phyloP scores from a whole-genome alignment of 1,140 invertebrate species.

The Zaprionus nigranus region DNA sequence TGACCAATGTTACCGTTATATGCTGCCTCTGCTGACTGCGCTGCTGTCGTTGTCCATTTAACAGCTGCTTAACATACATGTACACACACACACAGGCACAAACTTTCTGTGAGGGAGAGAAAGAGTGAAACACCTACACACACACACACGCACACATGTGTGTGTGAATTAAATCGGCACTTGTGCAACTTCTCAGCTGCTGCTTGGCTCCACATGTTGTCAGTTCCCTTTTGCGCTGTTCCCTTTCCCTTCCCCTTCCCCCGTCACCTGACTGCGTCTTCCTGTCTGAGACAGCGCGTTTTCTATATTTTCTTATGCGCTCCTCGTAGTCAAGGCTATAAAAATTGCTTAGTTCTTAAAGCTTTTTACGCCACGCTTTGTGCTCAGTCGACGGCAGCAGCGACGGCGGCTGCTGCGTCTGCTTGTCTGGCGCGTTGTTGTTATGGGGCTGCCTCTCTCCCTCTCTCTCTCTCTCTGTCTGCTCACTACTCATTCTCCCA shows the following conservation, averaged over 20 bases:
- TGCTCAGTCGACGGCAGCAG: slow-evolving; percentile 39
- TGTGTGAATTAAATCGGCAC: slow-evolving; percentile 55
- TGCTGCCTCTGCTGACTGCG: slow-evolving; percentile 15
- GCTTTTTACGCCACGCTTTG: slow-evolving; percentile 49
- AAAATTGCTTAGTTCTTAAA: slow-evolving; percentile 56
- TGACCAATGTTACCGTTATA: slow-evolving; percentile 24
- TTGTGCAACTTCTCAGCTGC: slow-evolving; percentile 68
- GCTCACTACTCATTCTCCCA: slow-evolving; percentile 5
- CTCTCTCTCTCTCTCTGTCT: slow-evolving; percentile 8
- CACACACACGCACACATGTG: slow-evolving; percentile 3
- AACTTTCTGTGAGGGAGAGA: background rate
- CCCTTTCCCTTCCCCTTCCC: background rate
- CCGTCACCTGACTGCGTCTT: slow-evolving; percentile 41
- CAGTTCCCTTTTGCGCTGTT: slow-evolving; percentile 22
- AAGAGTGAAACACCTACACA: background rate
- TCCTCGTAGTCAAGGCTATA: slow-evolving; percentile 53
- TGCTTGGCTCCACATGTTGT: slow-evolving; percentile 59
- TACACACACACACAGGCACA: background rate
- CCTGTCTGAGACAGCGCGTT: slow-evolving; percentile 44
- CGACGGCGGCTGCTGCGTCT: slow-evolving; percentile 54
- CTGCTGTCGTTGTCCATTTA: slow-evolving; percentile 40
- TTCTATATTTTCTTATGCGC: slow-evolving; percentile 49
- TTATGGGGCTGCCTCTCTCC: slow-evolving; percentile 46
- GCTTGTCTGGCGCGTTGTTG: slow-evolving; percentile 58
- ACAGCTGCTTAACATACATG: slow-evolving; percentile 71